phyloP scores from a whole-genome alignment of 2,888 invertebrate genomes.

The Phragmatobia fuliginosa region DNA sequence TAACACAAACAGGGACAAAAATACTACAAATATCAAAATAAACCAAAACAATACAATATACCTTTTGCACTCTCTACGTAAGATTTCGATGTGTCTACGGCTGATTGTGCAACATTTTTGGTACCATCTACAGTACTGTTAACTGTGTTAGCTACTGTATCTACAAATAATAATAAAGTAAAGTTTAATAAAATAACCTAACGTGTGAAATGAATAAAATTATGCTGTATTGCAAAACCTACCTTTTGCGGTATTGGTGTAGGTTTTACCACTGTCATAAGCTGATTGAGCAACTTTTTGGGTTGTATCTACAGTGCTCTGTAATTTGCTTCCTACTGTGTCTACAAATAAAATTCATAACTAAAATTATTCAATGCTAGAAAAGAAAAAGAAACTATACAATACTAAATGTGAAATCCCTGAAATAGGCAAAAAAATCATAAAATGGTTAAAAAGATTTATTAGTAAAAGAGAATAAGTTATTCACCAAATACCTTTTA shows the following conservation, averaged over 20 bases:
- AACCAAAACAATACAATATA: slow-evolving; percentile 52
- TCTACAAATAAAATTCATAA: slow-evolving; percentile 62
- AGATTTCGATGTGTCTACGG: slow-evolving; percentile 66
- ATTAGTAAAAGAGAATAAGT: slow-evolving; percentile 4
- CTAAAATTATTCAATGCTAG: slow-evolving; percentile 18
- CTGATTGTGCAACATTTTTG: slow-evolving; percentile 65
- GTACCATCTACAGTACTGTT: slow-evolving; percentile 65
- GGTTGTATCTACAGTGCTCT: slow-evolving; percentile 65
- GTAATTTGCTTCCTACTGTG: slow-evolving; percentile 62
- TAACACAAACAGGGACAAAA: slow-evolving; percentile 19
- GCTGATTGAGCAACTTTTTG: slow-evolving; percentile 67
- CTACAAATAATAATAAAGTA: slow-evolving; percentile 48
- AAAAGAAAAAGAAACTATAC: neutral
- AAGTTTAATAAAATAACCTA: slow-evolving; percentile 26
- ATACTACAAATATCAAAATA: slow-evolving; percentile 16
- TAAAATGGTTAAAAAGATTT: neutral
- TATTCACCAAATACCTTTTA: slow-evolving; percentile 6
- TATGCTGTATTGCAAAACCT: slow-evolving; percentile 21
- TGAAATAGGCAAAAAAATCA: slow-evolving; percentile 5
- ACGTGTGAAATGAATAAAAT: slow-evolving; percentile 24
- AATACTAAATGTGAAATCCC: neutral
- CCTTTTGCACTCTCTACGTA: slow-evolving; percentile 74
- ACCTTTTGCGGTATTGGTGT: slow-evolving; percentile 64
- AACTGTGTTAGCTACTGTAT: slow-evolving; percentile 64
- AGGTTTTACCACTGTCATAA: slow-evolving; percentile 63